phyloP scores from a whole-genome alignment of 2,797 vertebrate genomes.

The Tragelaphus eurycerus region DNA sequence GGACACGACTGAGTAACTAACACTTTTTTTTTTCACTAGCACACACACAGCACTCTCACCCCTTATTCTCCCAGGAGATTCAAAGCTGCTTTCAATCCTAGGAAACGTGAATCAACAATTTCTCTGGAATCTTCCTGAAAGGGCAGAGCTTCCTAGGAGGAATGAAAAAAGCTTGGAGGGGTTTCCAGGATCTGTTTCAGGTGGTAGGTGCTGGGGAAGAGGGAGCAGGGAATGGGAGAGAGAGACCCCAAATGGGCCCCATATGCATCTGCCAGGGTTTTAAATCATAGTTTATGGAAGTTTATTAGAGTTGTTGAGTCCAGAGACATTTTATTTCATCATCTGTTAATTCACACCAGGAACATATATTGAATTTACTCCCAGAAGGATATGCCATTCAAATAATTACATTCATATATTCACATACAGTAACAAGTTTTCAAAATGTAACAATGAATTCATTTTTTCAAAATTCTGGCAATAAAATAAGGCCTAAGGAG shows the following conservation, averaged over 20 bases:
- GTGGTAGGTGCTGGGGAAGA: background rate
- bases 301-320: background rate
- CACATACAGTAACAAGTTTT: background rate
- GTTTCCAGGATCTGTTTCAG: background rate
- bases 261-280: background rate
- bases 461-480: background rate
- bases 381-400: background rate
- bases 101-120: background rate
- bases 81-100: background rate
- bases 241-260: background rate
- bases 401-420: slow-evolving; percentile 24
- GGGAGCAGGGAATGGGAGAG: background rate
- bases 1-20: background rate
- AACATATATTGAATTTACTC: slow-evolving; percentile 19
- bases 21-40: background rate
- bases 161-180: background rate
- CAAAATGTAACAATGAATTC: slow-evolving; percentile 27
- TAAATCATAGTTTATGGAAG: background rate
- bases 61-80: background rate
- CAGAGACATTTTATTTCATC: slow-evolving; percentile 36
- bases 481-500: slow-evolving; percentile 7
- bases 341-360: slow-evolving; percentile 31
- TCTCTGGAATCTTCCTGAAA: background rate
- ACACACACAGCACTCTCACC: background rate
- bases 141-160: background rate